Percentiles rank a stretch among this genome's conserved stretches.
Conservation (phyloP, 2,888 invertebrate genomes). For the Miltochrista miniata region DNA sequence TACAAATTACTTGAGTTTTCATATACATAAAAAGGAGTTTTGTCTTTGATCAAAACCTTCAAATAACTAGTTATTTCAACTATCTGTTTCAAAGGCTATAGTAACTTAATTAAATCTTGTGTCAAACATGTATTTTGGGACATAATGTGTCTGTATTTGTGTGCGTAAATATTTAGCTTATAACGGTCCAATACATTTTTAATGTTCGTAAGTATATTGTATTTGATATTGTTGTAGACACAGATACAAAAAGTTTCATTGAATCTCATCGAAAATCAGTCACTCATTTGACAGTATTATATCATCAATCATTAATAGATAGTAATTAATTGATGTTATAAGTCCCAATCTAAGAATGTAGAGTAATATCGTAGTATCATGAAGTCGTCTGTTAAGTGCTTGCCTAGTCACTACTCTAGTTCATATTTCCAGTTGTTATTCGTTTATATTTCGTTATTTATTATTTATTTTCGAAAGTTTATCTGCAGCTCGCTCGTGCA, state of each 20-base stretch:
- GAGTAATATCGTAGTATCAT: constrained; percentile 35
- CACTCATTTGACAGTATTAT: constrained; percentile 49
- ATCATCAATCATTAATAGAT: constrained; percentile 34
- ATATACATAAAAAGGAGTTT: neutral
- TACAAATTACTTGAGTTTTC: constrained; percentile 12
- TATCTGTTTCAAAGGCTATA: constrained; percentile 12
- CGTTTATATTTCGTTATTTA: constrained; percentile 27
- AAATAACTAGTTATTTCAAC: too few relatives aligned
- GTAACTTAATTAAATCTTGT: constrained; percentile 27
- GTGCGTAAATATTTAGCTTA: constrained; percentile 43
- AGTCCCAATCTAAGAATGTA: constrained; percentile 74
- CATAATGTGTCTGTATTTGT: constrained; percentile 27
- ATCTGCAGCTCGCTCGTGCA: constrained; percentile 18
- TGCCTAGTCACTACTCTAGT: constrained; percentile 35
- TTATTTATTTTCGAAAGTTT: constrained; percentile 28
- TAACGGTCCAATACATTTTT: constrained; percentile 47
- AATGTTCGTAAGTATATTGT: constrained; percentile 30
- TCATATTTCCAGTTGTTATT: constrained; percentile 34
- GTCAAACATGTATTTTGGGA: constrained; percentile 19
- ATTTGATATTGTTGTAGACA: constrained; percentile 36
- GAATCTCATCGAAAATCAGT: constrained; percentile 38
- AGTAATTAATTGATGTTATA: constrained; percentile 51
- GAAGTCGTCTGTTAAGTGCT: constrained; percentile 33
- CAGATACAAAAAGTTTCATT: constrained; percentile 22
- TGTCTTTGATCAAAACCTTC: too few relatives aligned